Evolutionary conservation across 2,888 invertebrate species (phyloP).

Genomic region (Watsonalla cultraria): DNA sequence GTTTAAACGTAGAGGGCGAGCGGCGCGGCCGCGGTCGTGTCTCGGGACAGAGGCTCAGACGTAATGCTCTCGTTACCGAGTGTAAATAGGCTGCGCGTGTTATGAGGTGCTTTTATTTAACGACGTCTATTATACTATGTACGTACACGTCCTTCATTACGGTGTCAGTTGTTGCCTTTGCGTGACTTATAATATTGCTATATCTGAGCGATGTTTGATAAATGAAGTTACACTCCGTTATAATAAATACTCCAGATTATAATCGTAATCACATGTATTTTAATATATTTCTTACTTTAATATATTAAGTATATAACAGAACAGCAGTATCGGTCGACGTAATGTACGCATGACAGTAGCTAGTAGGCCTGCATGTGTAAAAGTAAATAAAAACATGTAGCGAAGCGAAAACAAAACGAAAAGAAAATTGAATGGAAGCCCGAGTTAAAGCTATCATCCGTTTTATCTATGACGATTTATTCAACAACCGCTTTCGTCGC

Average conservation of each 20-base stretch:
- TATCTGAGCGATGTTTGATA: neutral
- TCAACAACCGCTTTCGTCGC: slow-evolving; percentile 8
- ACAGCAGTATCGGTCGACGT: no score
- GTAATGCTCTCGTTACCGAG: neutral
- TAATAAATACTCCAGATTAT: no score
- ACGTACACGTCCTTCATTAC: neutral
- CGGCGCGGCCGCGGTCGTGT: neutral
- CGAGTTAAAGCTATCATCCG: neutral
- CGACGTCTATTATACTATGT: neutral
- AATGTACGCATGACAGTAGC: no score
- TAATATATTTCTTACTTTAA: no score
- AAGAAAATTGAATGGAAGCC: neutral
- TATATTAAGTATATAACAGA: no score
- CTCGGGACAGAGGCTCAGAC: neutral
- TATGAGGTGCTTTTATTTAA: neutral
- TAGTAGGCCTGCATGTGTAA: neutral
- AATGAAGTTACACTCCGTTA: no score
- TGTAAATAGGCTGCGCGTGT: neutral
- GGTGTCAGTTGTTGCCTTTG: neutral
- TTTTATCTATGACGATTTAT: slow-evolving; percentile 13
- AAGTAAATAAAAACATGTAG: neutral
- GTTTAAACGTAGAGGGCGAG: neutral
- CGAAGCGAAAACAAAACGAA: neutral
- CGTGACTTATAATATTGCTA: neutral
- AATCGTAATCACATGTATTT: no score